Conservation (phyloP, 2,888 invertebrate genomes). For the Proisotoma minuta region DNA sequence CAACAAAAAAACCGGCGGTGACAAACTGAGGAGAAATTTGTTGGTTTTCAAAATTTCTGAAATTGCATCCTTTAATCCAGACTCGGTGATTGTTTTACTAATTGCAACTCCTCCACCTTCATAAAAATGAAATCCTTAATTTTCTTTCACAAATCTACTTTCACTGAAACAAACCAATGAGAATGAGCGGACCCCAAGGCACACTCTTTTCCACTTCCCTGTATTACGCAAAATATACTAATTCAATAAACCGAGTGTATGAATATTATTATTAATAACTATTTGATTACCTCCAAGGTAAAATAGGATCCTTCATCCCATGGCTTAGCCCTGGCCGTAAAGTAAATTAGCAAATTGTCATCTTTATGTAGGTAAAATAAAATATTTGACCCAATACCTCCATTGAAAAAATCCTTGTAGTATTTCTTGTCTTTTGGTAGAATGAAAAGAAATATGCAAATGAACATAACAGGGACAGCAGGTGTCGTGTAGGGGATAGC, state of each 20-base stretch:
- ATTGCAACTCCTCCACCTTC: conserved; percentile 81
- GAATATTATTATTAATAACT: not conserved
- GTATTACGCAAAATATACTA: no score
- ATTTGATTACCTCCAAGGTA: conserved; percentile 32
- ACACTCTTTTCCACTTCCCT: conserved; percentile 11
- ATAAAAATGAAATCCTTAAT: not conserved
- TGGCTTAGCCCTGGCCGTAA: conserved; percentile 23
- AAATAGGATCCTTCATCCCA: conserved; percentile 42
- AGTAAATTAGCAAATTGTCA: not conserved
- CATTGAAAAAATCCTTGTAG: conserved; percentile 33
- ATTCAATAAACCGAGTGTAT: no score
- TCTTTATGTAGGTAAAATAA: no score
- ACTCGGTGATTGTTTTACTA: conserved; percentile 75
- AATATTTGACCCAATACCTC: no score
- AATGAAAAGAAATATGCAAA: conserved; percentile 32
- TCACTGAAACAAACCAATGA: conserved; percentile 40
- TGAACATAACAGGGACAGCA: conserved; percentile 33
- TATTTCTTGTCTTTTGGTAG: conserved; percentile 39
- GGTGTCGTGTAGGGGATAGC: conserved; percentile 30
- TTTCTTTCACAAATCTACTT: not conserved
- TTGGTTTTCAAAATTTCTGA: conserved; percentile 66
- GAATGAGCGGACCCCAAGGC: conserved; percentile 29
- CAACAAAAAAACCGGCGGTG: conserved; percentile 46
- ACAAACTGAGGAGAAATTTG: conserved; percentile 56
- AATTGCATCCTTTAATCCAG: conserved; percentile 70